Percentiles rank a stretch among this genome's conserved stretches.
phyloP scores from a whole-genome alignment of 2,113 vertebrate genomes.

The Pao palembangensis region DNA sequence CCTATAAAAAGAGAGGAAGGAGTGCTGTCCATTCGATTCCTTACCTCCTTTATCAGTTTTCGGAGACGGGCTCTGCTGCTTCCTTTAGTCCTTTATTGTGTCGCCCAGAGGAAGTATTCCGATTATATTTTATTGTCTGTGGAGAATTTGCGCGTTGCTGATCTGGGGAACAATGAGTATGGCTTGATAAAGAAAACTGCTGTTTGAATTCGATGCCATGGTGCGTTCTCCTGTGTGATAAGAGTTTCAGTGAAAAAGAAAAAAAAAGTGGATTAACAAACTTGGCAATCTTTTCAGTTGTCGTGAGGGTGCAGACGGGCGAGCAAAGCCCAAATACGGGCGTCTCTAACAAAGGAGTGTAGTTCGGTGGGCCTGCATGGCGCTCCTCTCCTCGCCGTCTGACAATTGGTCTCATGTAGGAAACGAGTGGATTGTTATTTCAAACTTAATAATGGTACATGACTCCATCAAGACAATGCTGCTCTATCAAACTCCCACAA shows the following conservation, averaged over 20 bases:
- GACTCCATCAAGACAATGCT: constrained; percentile 70
- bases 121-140: constrained; percentile 58
- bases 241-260: constrained; percentile 30
- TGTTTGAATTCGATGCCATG: constrained; percentile 52
- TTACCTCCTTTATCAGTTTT: constrained; percentile 65
- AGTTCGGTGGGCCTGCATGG: no score
- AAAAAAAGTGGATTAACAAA: constrained; percentile 52
- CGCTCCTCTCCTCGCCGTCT: constrained; percentile 13
- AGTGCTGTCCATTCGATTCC: constrained; percentile 59
- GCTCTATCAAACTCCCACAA: constrained; percentile 74
- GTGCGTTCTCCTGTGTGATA: constrained; percentile 40
- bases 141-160: constrained; percentile 37
- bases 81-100: constrained; percentile 57
- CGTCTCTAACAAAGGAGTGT: no score
- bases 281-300: constrained; percentile 41
- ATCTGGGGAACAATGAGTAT: constrained; percentile 54
- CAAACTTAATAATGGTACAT: constrained; percentile 75
- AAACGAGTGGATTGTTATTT: constrained; percentile 73
- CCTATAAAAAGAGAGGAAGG: constrained; percentile 64
- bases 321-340: constrained; percentile 43
- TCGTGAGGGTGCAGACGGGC: constrained; percentile 32
- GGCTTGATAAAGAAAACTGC: constrained; percentile 56
- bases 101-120: constrained; percentile 47
- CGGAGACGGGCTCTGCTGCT: constrained; percentile 56
- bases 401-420: constrained; percentile 60